A percentile compares a stretch with the other conserved stretches of the same genome.
Evolutionary conservation across 2,113 vertebrate genomes (phyloP).

Genomic region (Myotis davidii): DNA sequence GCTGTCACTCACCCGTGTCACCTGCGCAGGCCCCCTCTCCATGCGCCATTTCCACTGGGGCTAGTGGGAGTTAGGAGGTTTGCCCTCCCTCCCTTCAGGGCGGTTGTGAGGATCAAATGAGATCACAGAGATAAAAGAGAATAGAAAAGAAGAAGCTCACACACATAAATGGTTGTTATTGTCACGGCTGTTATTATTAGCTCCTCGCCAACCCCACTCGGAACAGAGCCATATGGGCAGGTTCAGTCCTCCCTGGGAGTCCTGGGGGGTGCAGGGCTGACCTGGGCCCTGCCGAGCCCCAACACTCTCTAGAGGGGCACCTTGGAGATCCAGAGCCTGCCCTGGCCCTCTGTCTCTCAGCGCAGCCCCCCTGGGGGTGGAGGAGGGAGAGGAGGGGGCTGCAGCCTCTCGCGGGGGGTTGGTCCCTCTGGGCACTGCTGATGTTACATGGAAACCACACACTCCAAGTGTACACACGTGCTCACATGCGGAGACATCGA

Average conservation of each 20-base stretch:
- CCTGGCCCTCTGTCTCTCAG: background rate
- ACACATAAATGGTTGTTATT: background rate
- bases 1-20: background rate
- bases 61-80: background rate
- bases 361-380: background rate
- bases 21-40: background rate
- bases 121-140: conserved; percentile 34
- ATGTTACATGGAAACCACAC: background rate
- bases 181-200: conserved; percentile 31
- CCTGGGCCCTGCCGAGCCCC: background rate
- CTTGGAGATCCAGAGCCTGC: background rate
- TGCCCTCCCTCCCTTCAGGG: background rate
- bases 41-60: background rate
- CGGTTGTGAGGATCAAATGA: conserved; percentile 20
- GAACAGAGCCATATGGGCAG: background rate
- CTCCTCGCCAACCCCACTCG: background rate
- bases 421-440: background rate
- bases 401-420: background rate
- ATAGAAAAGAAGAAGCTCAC: conserved; percentile 4
- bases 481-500: background rate
- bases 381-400: background rate
- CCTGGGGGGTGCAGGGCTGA: background rate
- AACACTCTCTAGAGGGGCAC: background rate
- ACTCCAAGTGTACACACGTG: background rate
- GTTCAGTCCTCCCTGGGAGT: background rate